Base-by-base conservation (phyloP, 2,888 invertebrate genomes). In the Meiosimyza platycephala region DNA sequence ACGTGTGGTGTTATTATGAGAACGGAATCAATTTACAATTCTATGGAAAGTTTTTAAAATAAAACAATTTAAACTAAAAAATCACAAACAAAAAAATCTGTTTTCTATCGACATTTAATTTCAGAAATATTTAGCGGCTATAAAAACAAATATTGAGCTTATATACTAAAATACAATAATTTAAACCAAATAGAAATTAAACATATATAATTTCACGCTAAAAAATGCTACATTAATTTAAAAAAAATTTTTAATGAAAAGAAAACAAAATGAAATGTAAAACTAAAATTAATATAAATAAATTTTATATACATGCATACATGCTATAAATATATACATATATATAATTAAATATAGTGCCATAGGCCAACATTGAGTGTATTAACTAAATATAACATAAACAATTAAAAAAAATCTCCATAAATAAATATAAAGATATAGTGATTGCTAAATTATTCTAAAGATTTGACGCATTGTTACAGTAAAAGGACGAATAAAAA, bases 381-480 rank as follows among this genome's bases (percentile, higher is more conserved):
- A 59, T 71, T 71, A 62, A 71, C 54, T 65, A 7, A 64, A 52
- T 50, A 66, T 16, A n/a, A n/a, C 13, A 40, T 33, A 59, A 50
- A 22, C 18, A 59, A 62, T 55, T 57, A 18, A 63, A 22, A 40
- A 63, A 51, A 50, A 51, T 22, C 57, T 33, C 60, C 15, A 57
- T 40, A 33, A 62, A 70, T 60, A 60, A 52, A 13, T 62, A 62
- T 2, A 33, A 72, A 73, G 74, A 78, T 71, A 76, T 70, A 68
- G 69, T 74, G 75, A 75, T 57, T 74, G 72, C 62, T 68, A 64
- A 69, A 69, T 40, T 60, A 70, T 67, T 75, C 76, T 75, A 76
- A 57, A 72, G 13, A 22, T 63, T 72, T 74, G 63, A 60, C 48
- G 63, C 55, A 62, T 67, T 71, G 72, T 75, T 72, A 78, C 78